Evolutionary conservation across 2,797 vertebrate species (phyloP).

Genomic region (Halcyon badia): DNA sequence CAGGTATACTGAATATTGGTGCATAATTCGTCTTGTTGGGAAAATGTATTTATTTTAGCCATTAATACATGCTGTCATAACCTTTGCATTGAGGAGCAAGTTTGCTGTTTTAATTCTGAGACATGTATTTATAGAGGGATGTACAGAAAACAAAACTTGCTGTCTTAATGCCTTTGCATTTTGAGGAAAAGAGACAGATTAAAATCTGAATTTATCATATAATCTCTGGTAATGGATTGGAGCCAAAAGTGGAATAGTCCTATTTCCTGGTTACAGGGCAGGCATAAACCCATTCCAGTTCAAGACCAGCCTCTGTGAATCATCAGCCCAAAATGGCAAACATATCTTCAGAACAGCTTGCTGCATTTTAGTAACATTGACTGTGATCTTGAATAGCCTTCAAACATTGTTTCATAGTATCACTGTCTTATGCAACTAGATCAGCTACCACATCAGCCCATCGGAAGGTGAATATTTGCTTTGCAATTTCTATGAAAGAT

Average conservation of each 20-base stretch:
- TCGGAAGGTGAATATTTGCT: not conserved
- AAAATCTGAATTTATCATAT: not conserved
- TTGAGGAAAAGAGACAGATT: not conserved
- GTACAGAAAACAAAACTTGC: not conserved
- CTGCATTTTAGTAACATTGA: not conserved
- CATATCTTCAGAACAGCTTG: not conserved
- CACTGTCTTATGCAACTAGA: not conserved
- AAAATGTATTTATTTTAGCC: constrained; percentile 53
- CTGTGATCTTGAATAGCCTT: not conserved
- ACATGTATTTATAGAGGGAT: not conserved
- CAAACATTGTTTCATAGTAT: not conserved
- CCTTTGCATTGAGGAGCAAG: constrained; percentile 14
- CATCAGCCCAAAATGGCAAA: not conserved
- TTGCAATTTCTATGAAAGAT: not conserved
- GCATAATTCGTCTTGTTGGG: constrained; percentile 47
- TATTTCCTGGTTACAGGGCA: not conserved
- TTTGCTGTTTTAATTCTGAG: not conserved
- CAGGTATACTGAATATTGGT: constrained; percentile 59
- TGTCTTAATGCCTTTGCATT: constrained; percentile 27
- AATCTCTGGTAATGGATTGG: not conserved
- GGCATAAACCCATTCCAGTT: not conserved
- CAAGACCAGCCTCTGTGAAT: not conserved
- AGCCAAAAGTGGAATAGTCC: not conserved
- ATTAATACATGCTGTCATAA: constrained; percentile 33
- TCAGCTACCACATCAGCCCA: not conserved